Conservation (phyloP, 2,113 vertebrate species). For the Ellobius talpinus region DNA sequence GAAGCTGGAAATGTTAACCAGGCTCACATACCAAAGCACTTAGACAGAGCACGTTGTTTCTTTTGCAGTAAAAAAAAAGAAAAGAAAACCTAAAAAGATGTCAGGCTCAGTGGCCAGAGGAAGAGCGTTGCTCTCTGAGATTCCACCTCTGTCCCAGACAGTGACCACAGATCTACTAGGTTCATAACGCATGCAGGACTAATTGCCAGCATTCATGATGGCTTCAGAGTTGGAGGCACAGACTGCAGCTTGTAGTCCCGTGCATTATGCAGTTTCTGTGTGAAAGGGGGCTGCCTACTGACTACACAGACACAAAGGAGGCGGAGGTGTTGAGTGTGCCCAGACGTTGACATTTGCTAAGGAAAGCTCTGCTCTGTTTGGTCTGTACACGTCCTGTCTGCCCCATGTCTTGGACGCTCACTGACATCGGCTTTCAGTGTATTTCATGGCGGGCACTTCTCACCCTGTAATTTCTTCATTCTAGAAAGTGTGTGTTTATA, state of each 20-base stretch:
- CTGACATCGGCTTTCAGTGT: not conserved
- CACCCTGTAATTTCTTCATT: slow-evolving; percentile 1
- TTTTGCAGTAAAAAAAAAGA: slow-evolving; percentile 44
- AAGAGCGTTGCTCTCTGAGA: slow-evolving; percentile 37
- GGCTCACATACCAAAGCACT: slow-evolving; percentile 76
- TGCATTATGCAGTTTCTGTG: not conserved
- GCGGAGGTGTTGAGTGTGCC: not conserved
- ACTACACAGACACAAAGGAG: not conserved
- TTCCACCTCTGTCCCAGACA: slow-evolving; percentile 66
- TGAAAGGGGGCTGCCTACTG: not conserved
- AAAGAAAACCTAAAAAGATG: slow-evolving; percentile 33
- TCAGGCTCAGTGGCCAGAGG: slow-evolving; percentile 8
- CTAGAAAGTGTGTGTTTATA: not conserved
- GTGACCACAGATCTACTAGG: slow-evolving; percentile 23
- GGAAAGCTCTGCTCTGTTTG: slow-evolving; percentile 26
- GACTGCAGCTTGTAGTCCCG: slow-evolving; percentile 37
- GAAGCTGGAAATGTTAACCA: slow-evolving; percentile 80
- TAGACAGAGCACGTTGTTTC: slow-evolving; percentile 71
- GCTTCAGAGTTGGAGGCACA: slow-evolving; percentile 42
- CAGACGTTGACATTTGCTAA: not conserved
- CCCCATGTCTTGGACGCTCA: not conserved
- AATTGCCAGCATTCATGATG: slow-evolving; percentile 47
- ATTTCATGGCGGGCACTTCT: not conserved
- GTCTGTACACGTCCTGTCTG: not conserved
- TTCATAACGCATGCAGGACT: slow-evolving; percentile 59